Base-by-base conservation (phyloP, 1,140 invertebrate genomes). In the Leptinotarsa undecemlineata region DNA sequence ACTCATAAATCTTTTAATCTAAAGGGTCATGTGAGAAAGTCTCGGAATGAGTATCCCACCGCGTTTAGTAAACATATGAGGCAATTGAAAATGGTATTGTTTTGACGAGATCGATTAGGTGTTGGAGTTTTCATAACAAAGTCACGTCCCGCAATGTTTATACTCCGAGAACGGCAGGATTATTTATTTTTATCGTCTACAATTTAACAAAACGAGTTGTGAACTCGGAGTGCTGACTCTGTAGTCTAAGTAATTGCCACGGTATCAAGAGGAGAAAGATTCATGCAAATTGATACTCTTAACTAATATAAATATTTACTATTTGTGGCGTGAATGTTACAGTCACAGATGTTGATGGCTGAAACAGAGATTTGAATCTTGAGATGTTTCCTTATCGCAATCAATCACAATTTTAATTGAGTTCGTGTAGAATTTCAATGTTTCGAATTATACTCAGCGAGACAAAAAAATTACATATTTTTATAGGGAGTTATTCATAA, bases 151-250 rank as follows among this genome's bases (percentile, higher is more conserved):
- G 23, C 23, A 26, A 68, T 68, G 67, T 68, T 68, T 68, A 68
- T 68, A 48, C 23, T 19, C n/a, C 4, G 23, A 20, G 15, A 68
- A 48, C 23, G 26, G 26, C 17, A 20, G 33, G 23, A 68, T 68
- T 68, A 68, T 48, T 33, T 68, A 68, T 68, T 68, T 68, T 68
- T 68, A 68, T 68, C 23, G 42, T 26, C 67, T 23, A 68, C 42
- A 68, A 68, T 68, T 68, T 68, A 68, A 68, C 42, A 68, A 68
- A 68, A 68, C 63, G 63, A 33, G 14, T 20, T 64, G 63, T 21
- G 21, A 64, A 21, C 26, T 21, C 26, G 21, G 63, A 64, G 20
- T 64, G 63, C 63, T 64, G 63, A 64, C 63, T 64, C 63, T 33
- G 63, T 33, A 64, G 63, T 64, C n/a, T 20, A 64, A 64, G 20